Evolutionary conservation across 1,140 invertebrate species (phyloP).

Genomic region (Bombus haemorrhoidalis): DNA sequence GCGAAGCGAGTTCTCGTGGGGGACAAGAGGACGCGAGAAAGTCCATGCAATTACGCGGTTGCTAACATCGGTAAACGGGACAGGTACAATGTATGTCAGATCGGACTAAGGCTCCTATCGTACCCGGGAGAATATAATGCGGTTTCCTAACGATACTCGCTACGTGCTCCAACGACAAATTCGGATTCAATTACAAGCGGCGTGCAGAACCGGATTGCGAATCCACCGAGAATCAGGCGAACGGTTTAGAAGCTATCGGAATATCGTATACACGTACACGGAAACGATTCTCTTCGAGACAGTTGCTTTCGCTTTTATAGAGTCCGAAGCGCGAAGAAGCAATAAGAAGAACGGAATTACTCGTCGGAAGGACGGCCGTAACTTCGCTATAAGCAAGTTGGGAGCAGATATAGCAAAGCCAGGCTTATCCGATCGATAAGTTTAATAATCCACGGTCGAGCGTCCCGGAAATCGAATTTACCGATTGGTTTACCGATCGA

Average conservation of each 20-base stretch:
- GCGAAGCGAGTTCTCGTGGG: neutral
- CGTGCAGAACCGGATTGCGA: conserved; percentile 26
- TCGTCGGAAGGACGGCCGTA: conserved; percentile 23
- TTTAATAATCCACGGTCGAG: conserved; percentile 66
- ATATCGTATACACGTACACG: neutral
- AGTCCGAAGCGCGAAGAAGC: neutral
- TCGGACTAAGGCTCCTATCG: conserved; percentile 46
- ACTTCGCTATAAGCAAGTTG: conserved; percentile 16
- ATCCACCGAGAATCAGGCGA: neutral
- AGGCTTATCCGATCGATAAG: conserved; percentile 50
- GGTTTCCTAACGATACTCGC: conserved; percentile 60
- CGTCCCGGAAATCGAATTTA: conserved; percentile 65
- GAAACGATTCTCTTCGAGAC: neutral
- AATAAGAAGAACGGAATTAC: conserved; percentile 9
- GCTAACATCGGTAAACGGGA: conserved; percentile 49
- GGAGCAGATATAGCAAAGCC: conserved; percentile 2
- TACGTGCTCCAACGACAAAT: conserved; percentile 58
- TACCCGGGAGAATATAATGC: conserved; percentile 59
- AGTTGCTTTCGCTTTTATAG: neutral
- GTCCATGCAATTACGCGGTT: conserved; percentile 53
- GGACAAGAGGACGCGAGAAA: conserved; percentile 11
- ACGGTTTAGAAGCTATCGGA: conserved; percentile 37
- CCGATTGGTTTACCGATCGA: conserved; percentile 67
- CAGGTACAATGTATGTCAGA: conserved; percentile 34
- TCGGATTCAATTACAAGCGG: conserved; percentile 58